Percentiles rank a stretch among this genome's conserved stretches.
Conservation (phyloP, 1,140 invertebrate species). For the Drosophila sucinea region DNA sequence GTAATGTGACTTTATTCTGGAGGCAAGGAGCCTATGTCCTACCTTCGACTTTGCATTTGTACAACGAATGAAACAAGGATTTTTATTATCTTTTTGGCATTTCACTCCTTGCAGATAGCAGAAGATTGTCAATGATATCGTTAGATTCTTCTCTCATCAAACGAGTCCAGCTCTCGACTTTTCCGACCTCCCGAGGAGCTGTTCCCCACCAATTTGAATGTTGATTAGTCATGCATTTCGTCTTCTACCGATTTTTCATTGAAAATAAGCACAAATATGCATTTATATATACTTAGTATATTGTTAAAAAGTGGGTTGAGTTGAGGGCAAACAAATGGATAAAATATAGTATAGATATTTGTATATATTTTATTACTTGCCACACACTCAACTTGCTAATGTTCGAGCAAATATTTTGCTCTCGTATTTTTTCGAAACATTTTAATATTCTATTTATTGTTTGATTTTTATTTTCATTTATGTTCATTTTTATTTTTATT, state of each 20-base stretch:
- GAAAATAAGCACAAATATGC: background rate
- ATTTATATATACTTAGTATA: background rate
- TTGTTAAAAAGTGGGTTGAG: background rate
- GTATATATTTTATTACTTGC: background rate
- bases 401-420: constrained; percentile 1
- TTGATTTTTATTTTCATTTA: constrained; percentile 2
- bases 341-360: background rate
- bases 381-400: constrained; percentile 1
- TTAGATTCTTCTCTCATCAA: too few relatives aligned
- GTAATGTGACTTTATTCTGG: too few relatives aligned
- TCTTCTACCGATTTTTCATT: background rate
- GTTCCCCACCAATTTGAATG: background rate
- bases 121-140: too few relatives aligned
- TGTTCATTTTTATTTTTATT: background rate
- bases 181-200: too few relatives aligned
- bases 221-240: too few relatives aligned
- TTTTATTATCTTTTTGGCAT: too few relatives aligned
- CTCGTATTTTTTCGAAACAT: background rate
- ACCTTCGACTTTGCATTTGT: too few relatives aligned
- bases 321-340: background rate
- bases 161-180: too few relatives aligned
- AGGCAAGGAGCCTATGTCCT: too few relatives aligned
- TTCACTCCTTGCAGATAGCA: too few relatives aligned
- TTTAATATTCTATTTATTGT: constrained; percentile 13
- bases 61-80: too few relatives aligned